Percentiles rank a stretch among this genome's conserved stretches.
These are phyloP conservation scores for honey bee (Apis mellifera) DNA, from an alignment of 1,140 invertebrate species.

Conservation along the genomic window Amel_HAv3.1 CM009932.2:11533501-11534000, in stretches of 20 bases:
- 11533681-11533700: constrained; percentile 82
- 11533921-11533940: background rate
- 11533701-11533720: constrained; percentile 82
- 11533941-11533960: constrained; percentile 14
- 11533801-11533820: constrained; percentile 21
- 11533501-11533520: background rate
- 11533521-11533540: constrained; percentile 51
- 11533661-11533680: constrained; percentile 82
- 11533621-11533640: constrained; percentile 65
- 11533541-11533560: constrained; percentile 66
- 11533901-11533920: constrained; percentile 13
- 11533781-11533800: constrained; percentile 60
- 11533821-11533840: background rate
- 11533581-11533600: constrained; percentile 68
- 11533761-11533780: constrained; percentile 69
- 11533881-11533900: background rate
- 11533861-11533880: background rate
- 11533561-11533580: constrained; percentile 72
- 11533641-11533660: constrained; percentile 62
- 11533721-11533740: constrained; percentile 81
- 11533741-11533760: constrained; percentile 77
- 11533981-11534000: background rate
- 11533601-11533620: constrained; percentile 64
- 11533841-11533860: constrained; percentile 3
- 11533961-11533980: no score